Evolutionary conservation across 1,140 invertebrate species (phyloP), one percentile per base, ranked within the genome.

Genomic region (Campoletis sonorensis): DNA sequence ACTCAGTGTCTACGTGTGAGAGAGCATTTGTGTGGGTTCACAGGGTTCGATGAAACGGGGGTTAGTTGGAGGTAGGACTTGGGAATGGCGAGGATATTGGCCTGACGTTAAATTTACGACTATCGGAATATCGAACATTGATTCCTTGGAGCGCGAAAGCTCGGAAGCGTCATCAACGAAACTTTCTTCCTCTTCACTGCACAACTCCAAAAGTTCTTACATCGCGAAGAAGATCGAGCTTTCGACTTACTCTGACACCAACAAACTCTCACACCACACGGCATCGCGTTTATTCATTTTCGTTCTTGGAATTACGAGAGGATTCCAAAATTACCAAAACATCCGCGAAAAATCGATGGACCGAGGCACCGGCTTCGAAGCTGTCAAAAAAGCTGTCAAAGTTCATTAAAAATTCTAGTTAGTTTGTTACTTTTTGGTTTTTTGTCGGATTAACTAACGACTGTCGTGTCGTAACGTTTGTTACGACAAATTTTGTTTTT

Each of bases 61-160:
- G 51, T 16, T 21, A 21, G 51, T 54, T 77, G 4, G 37, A 16
- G 71, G 3, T 33, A 4, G 11, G 75, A 61, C 51, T 21, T 54
- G 1, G 16, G 15, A 8, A 61, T 27, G 21, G 54, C 51, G 75
- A 13, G 23, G 51, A 77, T 77, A 77, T 77, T 77, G 75, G 51
- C 30, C 75, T 37, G 75, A 64, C 54, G 75, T 30, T 77, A 30
- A 21, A 54, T 77, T 77, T 77, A 77, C 51, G 75, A 77, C 75
- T 27, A 54, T 40, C 26, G 27, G 40, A 77, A 77, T 77, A 77
- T 77, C 75, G 75, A 77, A 64, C 75, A 77, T 77, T 77, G 75
- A 77, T 77, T 77, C 75, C 75, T 64, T 13, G 5, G 40, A 45
- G 40, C 7, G 51, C 51, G 26, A 70, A 16, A 70, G 30, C 67